These are phyloP conservation scores for Lasioglossum baleicum DNA, from an alignment of 1,140 invertebrate species.

Conservation along the genomic window DNA sequence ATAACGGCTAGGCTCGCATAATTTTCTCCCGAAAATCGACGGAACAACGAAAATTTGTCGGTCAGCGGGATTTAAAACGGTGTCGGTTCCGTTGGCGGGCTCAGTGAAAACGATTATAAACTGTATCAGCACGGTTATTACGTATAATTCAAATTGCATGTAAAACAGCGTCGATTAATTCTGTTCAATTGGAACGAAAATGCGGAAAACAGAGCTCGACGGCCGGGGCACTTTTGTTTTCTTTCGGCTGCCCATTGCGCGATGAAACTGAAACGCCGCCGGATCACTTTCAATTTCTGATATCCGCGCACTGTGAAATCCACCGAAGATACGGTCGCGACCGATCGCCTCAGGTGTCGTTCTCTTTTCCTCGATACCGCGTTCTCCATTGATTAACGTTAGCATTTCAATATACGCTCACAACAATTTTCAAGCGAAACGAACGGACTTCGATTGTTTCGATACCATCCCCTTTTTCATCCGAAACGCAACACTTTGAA, in stretches of 20 bases:
- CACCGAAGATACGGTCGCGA: slow-evolving; percentile 32
- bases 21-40: slow-evolving; percentile 23
- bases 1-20: slow-evolving; percentile 22
- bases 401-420: not conserved
- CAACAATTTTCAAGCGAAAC: not conserved
- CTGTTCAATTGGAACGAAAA: slow-evolving; percentile 56
- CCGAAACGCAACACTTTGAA: not conserved
- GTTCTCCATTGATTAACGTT: slow-evolving; percentile 22
- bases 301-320: slow-evolving; percentile 38
- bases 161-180: slow-evolving; percentile 59
- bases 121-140: slow-evolving; percentile 47
- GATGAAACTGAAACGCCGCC: slow-evolving; percentile 63
- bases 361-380: slow-evolving; percentile 36
- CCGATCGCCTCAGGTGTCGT: slow-evolving; percentile 29
- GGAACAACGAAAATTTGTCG: slow-evolving; percentile 25
- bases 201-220: slow-evolving; percentile 22
- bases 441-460: not conserved
- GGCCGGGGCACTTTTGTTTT: slow-evolving; percentile 38
- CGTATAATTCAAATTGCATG: slow-evolving; percentile 59
- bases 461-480: too few relatives aligned
- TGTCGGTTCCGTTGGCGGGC: slow-evolving; percentile 45
- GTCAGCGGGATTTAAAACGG: slow-evolving; percentile 53
- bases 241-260: slow-evolving; percentile 24
- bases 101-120: slow-evolving; percentile 40
- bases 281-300: slow-evolving; percentile 72